These are phyloP conservation scores for Teinopalpus imperialis DNA, from an alignment of 2,888 invertebrate species.

Conservation along the genomic window DNA sequence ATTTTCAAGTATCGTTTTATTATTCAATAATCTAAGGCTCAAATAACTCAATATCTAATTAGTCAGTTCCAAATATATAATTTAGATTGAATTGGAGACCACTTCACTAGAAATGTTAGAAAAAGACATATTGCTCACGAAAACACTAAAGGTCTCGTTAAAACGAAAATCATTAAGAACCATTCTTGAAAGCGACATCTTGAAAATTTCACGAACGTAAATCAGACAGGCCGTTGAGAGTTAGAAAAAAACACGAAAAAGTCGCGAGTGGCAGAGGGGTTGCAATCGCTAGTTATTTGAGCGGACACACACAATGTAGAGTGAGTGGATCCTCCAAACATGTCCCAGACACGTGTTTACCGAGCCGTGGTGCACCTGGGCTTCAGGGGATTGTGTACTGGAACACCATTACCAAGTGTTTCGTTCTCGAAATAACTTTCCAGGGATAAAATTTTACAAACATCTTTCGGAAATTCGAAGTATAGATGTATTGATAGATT, in stretches of 20 bases:
- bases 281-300: conserved; percentile 33
- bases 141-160: conserved; percentile 18
- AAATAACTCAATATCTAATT: too few species aligned
- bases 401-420: conserved; percentile 27
- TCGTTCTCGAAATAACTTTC: not conserved
- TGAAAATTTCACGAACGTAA: conserved; percentile 18
- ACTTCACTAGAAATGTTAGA: too few species aligned
- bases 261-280: conserved; percentile 5
- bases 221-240: conserved; percentile 11
- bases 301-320: conserved; percentile 26
- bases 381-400: conserved; percentile 38
- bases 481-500: too few species aligned
- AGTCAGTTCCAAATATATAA: too few species aligned
- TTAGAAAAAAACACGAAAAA: conserved; percentile 19
- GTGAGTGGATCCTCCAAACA: conserved; percentile 31
- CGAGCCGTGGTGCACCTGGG: conserved; percentile 42
- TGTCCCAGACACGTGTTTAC: conserved; percentile 43
- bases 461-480: too few species aligned
- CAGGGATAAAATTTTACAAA: too few species aligned
- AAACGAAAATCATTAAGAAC: conserved; percentile 19
- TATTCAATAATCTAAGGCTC: too few species aligned
- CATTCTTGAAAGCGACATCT: conserved; percentile 11
- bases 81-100: too few species aligned
- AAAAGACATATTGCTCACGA: not conserved
- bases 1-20: too few species aligned